A percentile compares a stretch with the other conserved stretches of the same genome.
Conservation (phyloP, 1,140 invertebrate genomes). For the Ceratoteleas bidentatus region DNA sequence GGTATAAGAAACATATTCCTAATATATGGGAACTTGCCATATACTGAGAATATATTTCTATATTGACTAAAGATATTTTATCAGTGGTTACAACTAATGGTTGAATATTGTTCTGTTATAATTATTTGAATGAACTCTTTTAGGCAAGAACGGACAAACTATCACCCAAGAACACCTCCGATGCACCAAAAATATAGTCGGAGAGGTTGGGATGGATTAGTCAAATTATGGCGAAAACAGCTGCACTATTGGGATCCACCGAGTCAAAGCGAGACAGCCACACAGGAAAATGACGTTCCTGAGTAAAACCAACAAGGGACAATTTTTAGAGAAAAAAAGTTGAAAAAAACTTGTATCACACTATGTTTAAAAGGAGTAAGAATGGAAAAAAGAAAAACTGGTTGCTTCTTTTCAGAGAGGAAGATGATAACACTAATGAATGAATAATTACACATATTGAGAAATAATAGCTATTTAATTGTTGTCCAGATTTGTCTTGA, state of each 20-base stretch:
- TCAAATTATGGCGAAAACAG: slow-evolving; percentile 92
- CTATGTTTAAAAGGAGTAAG: neutral
- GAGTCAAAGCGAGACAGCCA: slow-evolving; percentile 45
- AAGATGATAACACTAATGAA: neutral
- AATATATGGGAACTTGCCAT: too few relatives aligned
- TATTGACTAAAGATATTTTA: too few relatives aligned
- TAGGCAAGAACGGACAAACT: slow-evolving; percentile 85
- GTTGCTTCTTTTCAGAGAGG: slow-evolving; percentile 4
- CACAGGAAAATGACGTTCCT: slow-evolving; percentile 25
- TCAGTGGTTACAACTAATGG: too few relatives aligned
- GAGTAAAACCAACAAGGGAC: slow-evolving; percentile 23
- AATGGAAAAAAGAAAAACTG: neutral
- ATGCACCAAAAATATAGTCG: slow-evolving; percentile 93
- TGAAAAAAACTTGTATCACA: neutral
- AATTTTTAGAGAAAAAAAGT: slow-evolving; percentile 15
- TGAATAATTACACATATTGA: too few relatives aligned
- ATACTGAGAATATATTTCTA: too few relatives aligned
- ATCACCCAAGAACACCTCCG: slow-evolving; percentile 93
- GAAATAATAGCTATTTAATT: too few relatives aligned
- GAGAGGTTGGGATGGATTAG: slow-evolving; percentile 93
- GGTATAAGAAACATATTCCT: too few relatives aligned
- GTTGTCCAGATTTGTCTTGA: too few relatives aligned
- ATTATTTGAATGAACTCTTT: slow-evolving; percentile 27
- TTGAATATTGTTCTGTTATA: too few relatives aligned
- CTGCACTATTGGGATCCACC: slow-evolving; percentile 91